Evolutionary conservation across 2,797 vertebrate genomes (phyloP), one percentile per base, ranked within the genome.

Genomic region (Lophius americanus): DNA sequence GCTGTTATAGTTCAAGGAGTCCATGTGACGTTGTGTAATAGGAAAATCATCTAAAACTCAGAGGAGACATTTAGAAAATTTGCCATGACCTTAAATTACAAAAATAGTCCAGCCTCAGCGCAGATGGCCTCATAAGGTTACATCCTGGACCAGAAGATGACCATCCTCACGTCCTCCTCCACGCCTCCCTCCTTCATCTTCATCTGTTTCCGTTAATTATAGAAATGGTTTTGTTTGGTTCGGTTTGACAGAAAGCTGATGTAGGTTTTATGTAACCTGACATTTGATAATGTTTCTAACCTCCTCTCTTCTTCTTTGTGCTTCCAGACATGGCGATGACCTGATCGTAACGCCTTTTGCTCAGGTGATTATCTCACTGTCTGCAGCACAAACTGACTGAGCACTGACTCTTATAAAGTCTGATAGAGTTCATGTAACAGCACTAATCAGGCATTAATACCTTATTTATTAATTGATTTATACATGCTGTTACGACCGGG

Each of bases 261-360:
- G 3, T 44, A 2, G 60, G 9, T 48, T 62, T 33, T 5, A 44
- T 36, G n/a, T 33, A 41, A 47, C 7, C 46, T 68, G 33, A 49
- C 53, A 33, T 65, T 14, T 50, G 6, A 63, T 5, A 6, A 42
- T 9, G 6, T 58, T 44, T 57, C 51, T 79, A 1, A 70, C 1
- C 3, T 2, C n/a, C 3, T 39, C 41, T 7, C 67, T 2, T 71
- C 32, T 60, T 60, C 8, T 70, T 0, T 78, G 37, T 76, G 36
- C 68, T 77, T 73, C 7, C 85, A 99, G 98, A 92, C 97, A 99
- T n/a, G 97, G 97, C 13, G 98, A 99, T 76, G 98, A 99, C 95
- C 89, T 99, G 93, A 99, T 99, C 12, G 97, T 99, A 73, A 99
- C 98, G 6, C 98, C 98, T 41, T 99, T 99, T 68, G 98, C 98